phyloP scores from a whole-genome alignment of 2,888 invertebrate genomes.

The Leistus spinibarbis region DNA sequence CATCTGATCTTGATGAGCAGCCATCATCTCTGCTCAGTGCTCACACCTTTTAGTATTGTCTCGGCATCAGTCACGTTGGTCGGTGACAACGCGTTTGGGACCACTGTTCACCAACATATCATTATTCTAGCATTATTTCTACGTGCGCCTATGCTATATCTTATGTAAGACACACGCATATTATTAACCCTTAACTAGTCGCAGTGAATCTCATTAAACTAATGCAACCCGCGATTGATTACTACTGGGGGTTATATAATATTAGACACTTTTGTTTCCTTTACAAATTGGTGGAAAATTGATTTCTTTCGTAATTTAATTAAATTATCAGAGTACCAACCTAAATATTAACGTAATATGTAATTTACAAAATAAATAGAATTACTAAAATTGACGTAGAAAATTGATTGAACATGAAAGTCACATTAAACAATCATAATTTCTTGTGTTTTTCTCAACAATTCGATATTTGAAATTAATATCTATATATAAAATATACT shows the following conservation, averaged over 20 bases:
- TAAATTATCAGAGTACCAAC: not conserved
- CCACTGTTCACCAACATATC: not conserved
- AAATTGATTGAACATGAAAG: too few relatives aligned
- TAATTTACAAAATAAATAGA: not conserved
- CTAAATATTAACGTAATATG: not conserved
- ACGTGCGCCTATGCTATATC: not conserved
- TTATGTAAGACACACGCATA: slow-evolving; percentile 3
- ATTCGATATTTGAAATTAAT: too few relatives aligned
- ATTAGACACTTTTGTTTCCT: slow-evolving; percentile 26
- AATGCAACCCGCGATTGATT: slow-evolving; percentile 33
- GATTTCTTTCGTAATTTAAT: not conserved
- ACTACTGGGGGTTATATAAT: slow-evolving; percentile 20
- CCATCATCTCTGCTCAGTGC: too few relatives aligned
- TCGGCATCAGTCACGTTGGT: not conserved
- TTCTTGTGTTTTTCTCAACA: too few relatives aligned
- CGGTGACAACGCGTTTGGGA: not conserved
- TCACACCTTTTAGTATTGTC: not conserved
- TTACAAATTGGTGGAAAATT: slow-evolving; percentile 11
- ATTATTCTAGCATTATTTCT: not conserved
- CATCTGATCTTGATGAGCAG: not conserved
- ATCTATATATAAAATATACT: too few relatives aligned
- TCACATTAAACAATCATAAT: too few relatives aligned
- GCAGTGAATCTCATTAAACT: slow-evolving; percentile 30
- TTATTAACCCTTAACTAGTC: slow-evolving; percentile 22
- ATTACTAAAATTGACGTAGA: too few relatives aligned